Evolutionary conservation across 2,888 invertebrate species (phyloP).

Genomic region (Thera obeliscata): DNA sequence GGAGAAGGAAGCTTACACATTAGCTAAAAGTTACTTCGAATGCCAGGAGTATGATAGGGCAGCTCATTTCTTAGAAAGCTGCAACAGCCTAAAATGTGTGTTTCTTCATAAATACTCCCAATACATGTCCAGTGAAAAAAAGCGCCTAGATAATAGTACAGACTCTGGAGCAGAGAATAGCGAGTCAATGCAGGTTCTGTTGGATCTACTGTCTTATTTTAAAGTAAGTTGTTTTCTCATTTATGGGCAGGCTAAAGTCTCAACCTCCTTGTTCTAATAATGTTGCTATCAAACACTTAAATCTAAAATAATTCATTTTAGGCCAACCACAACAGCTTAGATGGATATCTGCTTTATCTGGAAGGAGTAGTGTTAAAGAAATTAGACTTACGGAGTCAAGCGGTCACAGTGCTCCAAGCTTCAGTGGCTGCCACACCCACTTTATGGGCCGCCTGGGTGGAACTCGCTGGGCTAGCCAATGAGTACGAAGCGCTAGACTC

Average conservation of each 20-base stretch:
- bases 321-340: conserved; percentile 87
- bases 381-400: conserved; percentile 90
- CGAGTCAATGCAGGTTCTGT: conserved; percentile 73
- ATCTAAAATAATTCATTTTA: conserved; percentile 44
- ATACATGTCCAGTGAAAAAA: conserved; percentile 96
- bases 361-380: conserved; percentile 96
- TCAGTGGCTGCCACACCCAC: conserved; percentile 92
- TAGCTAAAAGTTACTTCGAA: conserved; percentile 96
- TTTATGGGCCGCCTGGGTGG: conserved; percentile 98
- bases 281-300: too few species aligned
- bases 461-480: conserved; percentile 92
- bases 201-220: conserved; percentile 75
- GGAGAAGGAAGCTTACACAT: conserved; percentile 89
- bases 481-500: conserved; percentile 90
- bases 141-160: conserved; percentile 90
- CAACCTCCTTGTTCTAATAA: too few species aligned
- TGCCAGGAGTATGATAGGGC: conserved; percentile 95
- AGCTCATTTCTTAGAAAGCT: conserved; percentile 90
- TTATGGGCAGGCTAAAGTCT: too few species aligned
- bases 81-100: conserved; percentile 88
- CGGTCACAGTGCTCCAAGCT: conserved; percentile 91
- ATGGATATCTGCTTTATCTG: conserved; percentile 94
- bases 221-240: conserved; percentile 57
- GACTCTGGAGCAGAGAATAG: conserved; percentile 71
- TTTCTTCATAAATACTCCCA: conserved; percentile 94